Conservation (phyloP, 2,113 vertebrate species). For the Synodontis membranacea region DNA sequence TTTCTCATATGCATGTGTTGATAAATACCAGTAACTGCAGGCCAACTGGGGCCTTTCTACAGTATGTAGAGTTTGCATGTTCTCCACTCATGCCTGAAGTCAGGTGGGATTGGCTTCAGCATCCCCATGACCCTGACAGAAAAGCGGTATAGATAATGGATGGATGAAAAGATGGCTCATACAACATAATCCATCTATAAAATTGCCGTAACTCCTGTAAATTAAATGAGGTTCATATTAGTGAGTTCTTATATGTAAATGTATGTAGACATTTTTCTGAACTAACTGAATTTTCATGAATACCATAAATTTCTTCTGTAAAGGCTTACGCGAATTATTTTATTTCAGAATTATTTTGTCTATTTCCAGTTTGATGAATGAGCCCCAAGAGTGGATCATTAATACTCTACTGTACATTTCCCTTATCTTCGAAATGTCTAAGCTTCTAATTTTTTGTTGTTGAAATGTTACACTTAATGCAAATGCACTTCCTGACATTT, state of each 20-base stretch:
- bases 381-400: background rate
- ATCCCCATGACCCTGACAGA: too few species aligned
- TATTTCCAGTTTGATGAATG: background rate
- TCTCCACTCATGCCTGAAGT: too few species aligned
- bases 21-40: background rate
- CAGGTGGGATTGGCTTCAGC: too few species aligned
- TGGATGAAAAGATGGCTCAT: too few species aligned
- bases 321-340: background rate
- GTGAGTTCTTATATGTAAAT: background rate
- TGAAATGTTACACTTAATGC: slow-evolving; percentile 12
- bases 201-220: background rate
- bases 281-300: background rate
- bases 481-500: slow-evolving; percentile 20
- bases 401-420: background rate
- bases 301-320: background rate
- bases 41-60: too few species aligned
- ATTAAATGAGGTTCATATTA: background rate
- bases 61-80: too few species aligned
- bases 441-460: background rate
- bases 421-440: slow-evolving; percentile 15
- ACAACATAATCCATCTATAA: background rate
- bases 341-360: background rate
- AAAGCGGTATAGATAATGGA: too few species aligned
- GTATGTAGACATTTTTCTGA: background rate
- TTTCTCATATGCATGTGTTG: background rate